phyloP scores from a whole-genome alignment of 2,113 vertebrate species.

The Peromyscus leucopus region DNA sequence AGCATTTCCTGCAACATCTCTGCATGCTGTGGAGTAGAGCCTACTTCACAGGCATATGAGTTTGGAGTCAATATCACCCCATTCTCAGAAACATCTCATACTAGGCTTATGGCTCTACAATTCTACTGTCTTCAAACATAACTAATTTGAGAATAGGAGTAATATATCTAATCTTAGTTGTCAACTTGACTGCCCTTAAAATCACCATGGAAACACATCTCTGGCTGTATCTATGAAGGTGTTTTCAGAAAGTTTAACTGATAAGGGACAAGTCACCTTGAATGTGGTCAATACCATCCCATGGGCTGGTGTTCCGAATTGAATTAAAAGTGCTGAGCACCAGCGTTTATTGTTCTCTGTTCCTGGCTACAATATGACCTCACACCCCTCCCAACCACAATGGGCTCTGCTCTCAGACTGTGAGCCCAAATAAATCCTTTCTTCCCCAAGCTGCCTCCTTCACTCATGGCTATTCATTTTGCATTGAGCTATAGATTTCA shows the following conservation, averaged over 20 bases:
- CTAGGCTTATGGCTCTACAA: neutral
- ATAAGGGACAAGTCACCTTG: neutral
- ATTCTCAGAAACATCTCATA: accelerated
- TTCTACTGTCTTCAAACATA: neutral
- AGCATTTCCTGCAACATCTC: neutral
- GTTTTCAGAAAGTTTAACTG: neutral
- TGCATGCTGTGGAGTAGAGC: too few relatives aligned
- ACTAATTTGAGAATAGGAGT: neutral
- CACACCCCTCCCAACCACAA: neutral
- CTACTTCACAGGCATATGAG: neutral
- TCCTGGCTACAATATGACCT: neutral
- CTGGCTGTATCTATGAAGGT: neutral
- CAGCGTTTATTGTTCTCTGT: neutral
- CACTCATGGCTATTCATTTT: neutral
- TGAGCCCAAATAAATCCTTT: neutral
- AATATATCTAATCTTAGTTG: neutral
- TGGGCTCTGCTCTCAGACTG: neutral
- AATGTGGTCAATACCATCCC: neutral
- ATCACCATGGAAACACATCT: neutral
- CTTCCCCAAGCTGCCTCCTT: neutral
- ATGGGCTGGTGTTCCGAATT: neutral
- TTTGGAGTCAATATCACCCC: accelerated
- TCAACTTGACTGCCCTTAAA: neutral
- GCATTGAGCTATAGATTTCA: neutral
- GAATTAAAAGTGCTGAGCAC: neutral